These are phyloP conservation scores for Autographa pulchrina DNA, from an alignment of 2,888 invertebrate genomes.

Conservation along the genomic window DNA sequence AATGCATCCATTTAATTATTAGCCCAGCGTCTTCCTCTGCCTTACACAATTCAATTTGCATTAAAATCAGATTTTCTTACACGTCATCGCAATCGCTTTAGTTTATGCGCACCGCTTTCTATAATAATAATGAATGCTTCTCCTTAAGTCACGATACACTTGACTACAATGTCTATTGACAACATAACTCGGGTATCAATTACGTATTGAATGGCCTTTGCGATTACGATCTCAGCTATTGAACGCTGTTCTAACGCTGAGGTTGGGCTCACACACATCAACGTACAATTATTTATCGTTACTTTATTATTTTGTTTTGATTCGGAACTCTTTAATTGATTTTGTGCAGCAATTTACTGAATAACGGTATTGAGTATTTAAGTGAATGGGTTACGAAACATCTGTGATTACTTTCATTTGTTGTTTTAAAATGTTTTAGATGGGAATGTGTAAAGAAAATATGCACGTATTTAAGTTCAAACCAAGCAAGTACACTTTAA, in stretches of 20 bases:
- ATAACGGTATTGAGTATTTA: slow-evolving; percentile 34
- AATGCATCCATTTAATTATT: slow-evolving; percentile 50
- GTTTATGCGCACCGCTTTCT: slow-evolving; percentile 49
- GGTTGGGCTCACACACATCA: slow-evolving; percentile 48
- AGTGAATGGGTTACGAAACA: slow-evolving; percentile 33
- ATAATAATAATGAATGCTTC: slow-evolving; percentile 58
- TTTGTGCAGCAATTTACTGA: slow-evolving; percentile 47
- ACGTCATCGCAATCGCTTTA: slow-evolving; percentile 41
- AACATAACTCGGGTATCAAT: slow-evolving; percentile 68
- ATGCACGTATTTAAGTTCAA: neutral
- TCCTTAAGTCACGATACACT: slow-evolving; percentile 59
- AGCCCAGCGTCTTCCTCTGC: slow-evolving; percentile 32
- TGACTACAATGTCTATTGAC: slow-evolving; percentile 67
- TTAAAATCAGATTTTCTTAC: slow-evolving; percentile 47
- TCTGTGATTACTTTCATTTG: slow-evolving; percentile 25
- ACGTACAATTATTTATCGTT: slow-evolving; percentile 43
- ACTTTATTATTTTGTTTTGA: slow-evolving; percentile 48
- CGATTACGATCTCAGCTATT: slow-evolving; percentile 69
- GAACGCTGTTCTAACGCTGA: slow-evolving; percentile 61
- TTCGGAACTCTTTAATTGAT: slow-evolving; percentile 48
- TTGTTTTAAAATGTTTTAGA: too few species aligned
- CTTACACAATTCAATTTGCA: slow-evolving; percentile 55
- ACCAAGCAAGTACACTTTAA: neutral
- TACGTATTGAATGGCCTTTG: slow-evolving; percentile 66
- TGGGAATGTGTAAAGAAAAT: neutral